phyloP scores from a whole-genome alignment of 2,113 vertebrate genomes.

The Sceloporus tristichus region DNA sequence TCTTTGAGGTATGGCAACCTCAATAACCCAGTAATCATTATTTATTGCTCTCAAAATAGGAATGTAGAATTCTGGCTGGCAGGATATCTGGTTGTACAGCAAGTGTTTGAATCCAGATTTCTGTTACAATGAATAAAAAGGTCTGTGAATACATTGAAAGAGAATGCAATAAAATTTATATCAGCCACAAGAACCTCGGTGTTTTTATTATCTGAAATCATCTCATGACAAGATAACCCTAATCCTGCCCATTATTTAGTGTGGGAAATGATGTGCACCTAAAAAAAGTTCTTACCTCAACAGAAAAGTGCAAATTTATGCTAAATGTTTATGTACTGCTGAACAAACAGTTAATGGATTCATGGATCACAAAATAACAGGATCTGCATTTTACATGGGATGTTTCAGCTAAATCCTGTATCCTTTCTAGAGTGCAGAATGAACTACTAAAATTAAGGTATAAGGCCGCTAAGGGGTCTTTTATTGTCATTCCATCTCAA shows the following conservation, averaged over 20 bases:
- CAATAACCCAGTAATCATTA: constrained; percentile 55
- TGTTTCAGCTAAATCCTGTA: background rate
- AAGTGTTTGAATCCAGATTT: constrained; percentile 46
- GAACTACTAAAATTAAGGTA: background rate
- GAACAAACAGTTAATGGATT: background rate
- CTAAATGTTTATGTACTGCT: background rate
- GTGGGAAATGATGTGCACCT: background rate
- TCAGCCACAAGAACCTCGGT: constrained; percentile 36
- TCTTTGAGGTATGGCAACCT: constrained; percentile 38
- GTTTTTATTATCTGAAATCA: constrained; percentile 25
- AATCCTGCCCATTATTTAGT: background rate
- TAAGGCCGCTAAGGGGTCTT: background rate
- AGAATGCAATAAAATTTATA: constrained; percentile 23
- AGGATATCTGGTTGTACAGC: constrained; percentile 41
- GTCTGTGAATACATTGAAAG: background rate
- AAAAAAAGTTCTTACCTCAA: background rate
- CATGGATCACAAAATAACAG: background rate
- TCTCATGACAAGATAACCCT: constrained; percentile 16
- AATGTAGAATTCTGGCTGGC: constrained; percentile 36
- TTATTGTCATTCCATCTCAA: background rate
- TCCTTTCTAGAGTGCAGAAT: background rate
- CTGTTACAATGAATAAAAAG: background rate
- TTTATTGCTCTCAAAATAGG: constrained; percentile 59
- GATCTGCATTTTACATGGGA: background rate
- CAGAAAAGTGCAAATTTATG: background rate